These are phyloP conservation scores for Rhabdophis nuchalis DNA, from an alignment of 2,797 vertebrate species.

Conservation along the genomic window DNA sequence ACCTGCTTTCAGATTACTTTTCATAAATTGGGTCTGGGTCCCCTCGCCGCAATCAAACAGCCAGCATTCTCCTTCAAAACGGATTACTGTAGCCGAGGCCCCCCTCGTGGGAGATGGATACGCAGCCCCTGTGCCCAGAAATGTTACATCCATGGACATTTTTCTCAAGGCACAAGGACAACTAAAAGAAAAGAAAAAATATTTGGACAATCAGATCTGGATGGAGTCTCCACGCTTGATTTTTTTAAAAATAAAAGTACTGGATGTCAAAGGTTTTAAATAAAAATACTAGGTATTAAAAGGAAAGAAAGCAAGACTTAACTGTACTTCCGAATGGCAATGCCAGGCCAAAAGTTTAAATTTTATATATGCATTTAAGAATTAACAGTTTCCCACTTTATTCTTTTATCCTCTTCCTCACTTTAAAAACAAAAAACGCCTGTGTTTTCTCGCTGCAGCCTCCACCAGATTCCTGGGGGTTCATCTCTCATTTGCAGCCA, in stretches of 20 bases:
- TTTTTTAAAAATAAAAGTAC: background rate
- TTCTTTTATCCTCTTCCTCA: background rate
- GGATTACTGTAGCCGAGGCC: constrained; percentile 83
- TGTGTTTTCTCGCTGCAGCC: background rate
- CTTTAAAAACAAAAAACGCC: background rate
- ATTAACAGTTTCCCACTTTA: background rate
- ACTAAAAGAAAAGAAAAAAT: constrained; percentile 35
- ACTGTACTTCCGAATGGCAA: background rate
- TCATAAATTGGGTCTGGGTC: constrained; percentile 91
- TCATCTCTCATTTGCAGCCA: background rate
- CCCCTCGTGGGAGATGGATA: constrained; percentile 86
- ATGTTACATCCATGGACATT: constrained; percentile 89
- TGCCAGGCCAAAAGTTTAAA: background rate
- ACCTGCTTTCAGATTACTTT: constrained; percentile 84
- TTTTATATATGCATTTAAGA: background rate
- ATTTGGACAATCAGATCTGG: background rate
- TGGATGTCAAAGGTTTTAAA: background rate
- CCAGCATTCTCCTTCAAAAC: constrained; percentile 86
- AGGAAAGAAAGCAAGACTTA: background rate
- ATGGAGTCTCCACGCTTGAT: too few species aligned
- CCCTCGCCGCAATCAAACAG: constrained; percentile 96
- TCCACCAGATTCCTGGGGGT: background rate
- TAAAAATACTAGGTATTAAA: background rate
- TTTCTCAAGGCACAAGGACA: fast-evolving
- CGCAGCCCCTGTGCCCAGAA: constrained; percentile 88